phyloP scores from a whole-genome alignment of 2,797 vertebrate species.

The Acridotheres tristis region DNA sequence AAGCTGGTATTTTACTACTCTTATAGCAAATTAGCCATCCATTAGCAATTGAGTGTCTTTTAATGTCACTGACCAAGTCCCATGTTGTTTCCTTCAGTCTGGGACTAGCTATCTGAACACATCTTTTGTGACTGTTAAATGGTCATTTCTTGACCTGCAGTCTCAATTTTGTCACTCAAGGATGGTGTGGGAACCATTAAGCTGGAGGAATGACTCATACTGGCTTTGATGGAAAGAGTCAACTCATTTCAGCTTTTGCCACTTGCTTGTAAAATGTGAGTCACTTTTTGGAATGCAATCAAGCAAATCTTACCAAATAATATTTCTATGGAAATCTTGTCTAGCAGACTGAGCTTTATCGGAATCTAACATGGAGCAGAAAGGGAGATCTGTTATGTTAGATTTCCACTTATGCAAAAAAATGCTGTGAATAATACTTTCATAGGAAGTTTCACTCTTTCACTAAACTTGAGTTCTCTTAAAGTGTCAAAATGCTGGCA shows the following conservation, averaged over 20 bases:
- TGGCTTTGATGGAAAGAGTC: conserved; percentile 7
- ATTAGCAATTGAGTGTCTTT: background rate
- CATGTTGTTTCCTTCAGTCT: background rate
- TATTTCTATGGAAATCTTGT: conserved; percentile 19
- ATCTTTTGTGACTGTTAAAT: background rate
- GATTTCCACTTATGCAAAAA: background rate
- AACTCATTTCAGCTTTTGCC: background rate
- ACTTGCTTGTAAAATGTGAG: conserved; percentile 7
- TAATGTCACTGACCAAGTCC: background rate
- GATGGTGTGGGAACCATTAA: background rate
- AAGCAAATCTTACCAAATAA: background rate
- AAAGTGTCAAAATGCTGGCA: background rate
- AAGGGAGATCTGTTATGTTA: background rate
- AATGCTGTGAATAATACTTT: background rate
- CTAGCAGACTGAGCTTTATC: background rate
- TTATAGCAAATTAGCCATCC: background rate
- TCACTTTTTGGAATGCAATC: conserved; percentile 20
- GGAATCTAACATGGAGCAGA: background rate
- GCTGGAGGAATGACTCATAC: background rate
- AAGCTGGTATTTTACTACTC: background rate
- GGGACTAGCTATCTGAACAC: background rate
- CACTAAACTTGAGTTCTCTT: background rate
- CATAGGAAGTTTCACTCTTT: background rate
- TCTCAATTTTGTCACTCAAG: background rate
- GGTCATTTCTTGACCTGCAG: background rate